These are phyloP conservation scores for Pyrocoelia pectoralis DNA, from an alignment of 2,888 invertebrate species.

Conservation along the genomic window DNA sequence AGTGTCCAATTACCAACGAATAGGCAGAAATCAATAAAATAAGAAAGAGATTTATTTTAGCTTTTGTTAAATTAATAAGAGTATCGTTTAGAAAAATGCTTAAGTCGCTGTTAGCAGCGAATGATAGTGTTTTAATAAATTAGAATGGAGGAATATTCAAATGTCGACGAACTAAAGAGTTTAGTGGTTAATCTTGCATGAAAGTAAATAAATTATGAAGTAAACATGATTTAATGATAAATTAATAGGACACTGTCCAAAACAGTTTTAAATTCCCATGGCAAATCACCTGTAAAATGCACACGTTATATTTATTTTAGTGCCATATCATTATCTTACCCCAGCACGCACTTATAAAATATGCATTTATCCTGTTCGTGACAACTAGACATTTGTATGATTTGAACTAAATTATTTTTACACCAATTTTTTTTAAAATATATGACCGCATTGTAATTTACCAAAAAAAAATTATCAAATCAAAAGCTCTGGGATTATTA, in stretches of 20 bases:
- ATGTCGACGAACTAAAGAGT: not conserved
- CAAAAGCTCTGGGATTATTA: not conserved
- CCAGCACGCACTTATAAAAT: slow-evolving; percentile 50
- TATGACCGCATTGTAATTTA: slow-evolving; percentile 9
- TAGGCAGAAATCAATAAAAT: no score
- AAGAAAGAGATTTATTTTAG: no score
- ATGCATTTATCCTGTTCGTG: slow-evolving; percentile 45
- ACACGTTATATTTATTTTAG: slow-evolving; percentile 53
- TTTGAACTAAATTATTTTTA: slow-evolving; percentile 43
- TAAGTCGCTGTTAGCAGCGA: not conserved
- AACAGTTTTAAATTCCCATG: slow-evolving; percentile 49
- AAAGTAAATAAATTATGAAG: slow-evolving; percentile 9
- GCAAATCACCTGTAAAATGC: slow-evolving; percentile 53
- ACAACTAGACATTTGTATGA: slow-evolving; percentile 43
- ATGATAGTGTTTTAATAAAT: not conserved
- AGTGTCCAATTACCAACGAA: no score
- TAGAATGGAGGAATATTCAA: not conserved
- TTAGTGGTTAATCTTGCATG: slow-evolving; percentile 8
- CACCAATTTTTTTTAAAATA: slow-evolving; percentile 31
- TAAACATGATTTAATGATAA: slow-evolving; percentile 32
- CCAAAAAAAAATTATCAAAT: not conserved
- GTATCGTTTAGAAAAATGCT: not conserved
- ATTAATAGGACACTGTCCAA: slow-evolving; percentile 34
- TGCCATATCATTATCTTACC: slow-evolving; percentile 51
- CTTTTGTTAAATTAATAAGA: not conserved